phyloP scores from a whole-genome alignment of 2,888 invertebrate genomes.

The Ennomos quercinarius region DNA sequence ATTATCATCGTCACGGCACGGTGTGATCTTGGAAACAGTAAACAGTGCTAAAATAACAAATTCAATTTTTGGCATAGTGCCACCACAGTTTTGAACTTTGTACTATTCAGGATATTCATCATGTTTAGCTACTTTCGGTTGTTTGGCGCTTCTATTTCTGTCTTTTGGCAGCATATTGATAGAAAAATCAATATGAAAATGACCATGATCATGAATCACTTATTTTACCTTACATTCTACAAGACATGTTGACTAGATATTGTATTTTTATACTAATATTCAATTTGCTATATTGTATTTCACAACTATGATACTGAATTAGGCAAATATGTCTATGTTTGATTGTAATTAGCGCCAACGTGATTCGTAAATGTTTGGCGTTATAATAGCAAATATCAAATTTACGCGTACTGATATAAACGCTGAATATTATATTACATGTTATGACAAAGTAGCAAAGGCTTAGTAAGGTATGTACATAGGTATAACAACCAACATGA shows the following conservation, averaged over 20 bases:
- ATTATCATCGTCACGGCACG: constrained; percentile 30
- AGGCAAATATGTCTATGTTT: constrained; percentile 6
- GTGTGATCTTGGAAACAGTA: constrained; percentile 44
- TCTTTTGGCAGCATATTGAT: constrained; percentile 71
- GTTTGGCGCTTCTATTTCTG: constrained; percentile 72
- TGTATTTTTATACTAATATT: neutral
- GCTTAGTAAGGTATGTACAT: neutral
- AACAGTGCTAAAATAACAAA: constrained; percentile 53
- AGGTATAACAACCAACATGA: constrained; percentile 5
- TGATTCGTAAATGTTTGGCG: constrained; percentile 38
- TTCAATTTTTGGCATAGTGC: constrained; percentile 69
- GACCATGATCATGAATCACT: constrained; percentile 7
- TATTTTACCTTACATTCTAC: neutral
- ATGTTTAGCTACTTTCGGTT: constrained; percentile 68
- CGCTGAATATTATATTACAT: constrained; percentile 17
- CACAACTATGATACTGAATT: too few species aligned
- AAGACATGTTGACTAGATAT: neutral
- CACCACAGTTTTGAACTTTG: constrained; percentile 76
- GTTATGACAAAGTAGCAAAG: constrained; percentile 14
- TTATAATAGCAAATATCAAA: constrained; percentile 19
- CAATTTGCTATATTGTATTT: too few species aligned
- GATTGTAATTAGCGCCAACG: constrained; percentile 17
- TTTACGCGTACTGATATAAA: constrained; percentile 8
- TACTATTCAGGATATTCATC: constrained; percentile 76
- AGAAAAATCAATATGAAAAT: constrained; percentile 21